Percentiles rank a stretch among this genome's conserved stretches.
Evolutionary conservation across 2,888 invertebrate genomes (phyloP).

Genomic region (Lomographa bimaculata): DNA sequence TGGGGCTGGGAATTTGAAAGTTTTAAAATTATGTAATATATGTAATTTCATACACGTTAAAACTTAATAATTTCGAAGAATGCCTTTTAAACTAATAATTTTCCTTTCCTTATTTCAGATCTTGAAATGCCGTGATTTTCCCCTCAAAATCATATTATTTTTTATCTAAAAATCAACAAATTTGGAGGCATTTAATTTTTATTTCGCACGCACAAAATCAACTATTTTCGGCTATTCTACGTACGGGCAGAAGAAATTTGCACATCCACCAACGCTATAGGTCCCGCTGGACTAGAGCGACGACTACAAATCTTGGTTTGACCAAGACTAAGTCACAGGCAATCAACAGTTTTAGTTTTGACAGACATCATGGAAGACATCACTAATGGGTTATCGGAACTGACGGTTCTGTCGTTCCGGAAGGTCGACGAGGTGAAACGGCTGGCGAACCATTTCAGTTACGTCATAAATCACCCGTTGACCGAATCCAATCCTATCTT

Average conservation of each 20-base stretch:
- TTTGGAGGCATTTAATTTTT: slow-evolving; percentile 34
- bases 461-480: slow-evolving; percentile 60
- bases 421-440: slow-evolving; percentile 67
- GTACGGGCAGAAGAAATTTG: slow-evolving; percentile 52
- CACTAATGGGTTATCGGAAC: slow-evolving; percentile 50
- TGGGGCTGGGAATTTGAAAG: too few relatives aligned
- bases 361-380: slow-evolving; percentile 43
- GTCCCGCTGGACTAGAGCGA: slow-evolving; percentile 33
- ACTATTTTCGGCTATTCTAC: slow-evolving; percentile 33
- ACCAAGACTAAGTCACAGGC: slow-evolving; percentile 28
- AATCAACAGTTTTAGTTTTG: slow-evolving; percentile 17
- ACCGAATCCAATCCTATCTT: slow-evolving; percentile 56
- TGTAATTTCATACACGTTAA: too few relatives aligned
- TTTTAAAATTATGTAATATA: too few relatives aligned
- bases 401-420: slow-evolving; percentile 68
- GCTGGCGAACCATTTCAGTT: slow-evolving; percentile 64
- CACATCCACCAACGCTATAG: slow-evolving; percentile 37
- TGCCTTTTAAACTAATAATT: too few relatives aligned
- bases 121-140: slow-evolving; percentile 79
- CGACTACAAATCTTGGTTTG: slow-evolving; percentile 44
- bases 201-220: slow-evolving; percentile 33
- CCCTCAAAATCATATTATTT: slow-evolving; percentile 52
- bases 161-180: slow-evolving; percentile 46
- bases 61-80: too few relatives aligned
- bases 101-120: slow-evolving; percentile 72